Conservation (phyloP, 2,113 vertebrate genomes). For the Crypturellus undulatus region DNA sequence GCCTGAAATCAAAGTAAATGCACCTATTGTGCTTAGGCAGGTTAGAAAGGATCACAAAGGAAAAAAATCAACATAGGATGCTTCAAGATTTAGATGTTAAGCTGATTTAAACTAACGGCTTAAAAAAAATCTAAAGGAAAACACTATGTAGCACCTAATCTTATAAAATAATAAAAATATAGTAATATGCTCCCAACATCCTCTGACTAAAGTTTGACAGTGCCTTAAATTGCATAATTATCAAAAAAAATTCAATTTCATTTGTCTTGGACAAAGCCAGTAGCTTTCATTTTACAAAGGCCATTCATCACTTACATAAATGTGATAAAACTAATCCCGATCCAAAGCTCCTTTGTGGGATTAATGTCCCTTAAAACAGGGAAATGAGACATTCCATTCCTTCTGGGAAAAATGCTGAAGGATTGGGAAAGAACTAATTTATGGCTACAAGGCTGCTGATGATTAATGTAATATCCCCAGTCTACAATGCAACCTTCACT, state of each 20-base stretch:
- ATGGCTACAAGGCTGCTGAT: constrained; percentile 59
- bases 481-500: constrained; percentile 76
- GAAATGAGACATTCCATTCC: constrained; percentile 59
- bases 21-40: neutral
- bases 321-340: constrained; percentile 66
- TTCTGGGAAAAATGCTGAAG: constrained; percentile 68
- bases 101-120: neutral
- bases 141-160: neutral
- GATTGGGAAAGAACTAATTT: constrained; percentile 68
- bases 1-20: neutral
- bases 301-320: constrained; percentile 69
- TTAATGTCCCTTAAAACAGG: constrained; percentile 49
- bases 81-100: neutral
- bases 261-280: constrained; percentile 40
- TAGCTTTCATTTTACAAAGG: constrained; percentile 21
- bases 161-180: constrained; percentile 31
- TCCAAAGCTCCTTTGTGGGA: constrained; percentile 65
- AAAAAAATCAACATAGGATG: neutral
- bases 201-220: constrained; percentile 17
- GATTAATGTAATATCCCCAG: constrained; percentile 76
- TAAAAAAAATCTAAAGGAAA: neutral
- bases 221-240: constrained; percentile 27
- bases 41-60: neutral
- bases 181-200: neutral
- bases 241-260: constrained; percentile 53